phyloP scores from a whole-genome alignment of 2,113 vertebrate species.

The Gallinago jamesoni region DNA sequence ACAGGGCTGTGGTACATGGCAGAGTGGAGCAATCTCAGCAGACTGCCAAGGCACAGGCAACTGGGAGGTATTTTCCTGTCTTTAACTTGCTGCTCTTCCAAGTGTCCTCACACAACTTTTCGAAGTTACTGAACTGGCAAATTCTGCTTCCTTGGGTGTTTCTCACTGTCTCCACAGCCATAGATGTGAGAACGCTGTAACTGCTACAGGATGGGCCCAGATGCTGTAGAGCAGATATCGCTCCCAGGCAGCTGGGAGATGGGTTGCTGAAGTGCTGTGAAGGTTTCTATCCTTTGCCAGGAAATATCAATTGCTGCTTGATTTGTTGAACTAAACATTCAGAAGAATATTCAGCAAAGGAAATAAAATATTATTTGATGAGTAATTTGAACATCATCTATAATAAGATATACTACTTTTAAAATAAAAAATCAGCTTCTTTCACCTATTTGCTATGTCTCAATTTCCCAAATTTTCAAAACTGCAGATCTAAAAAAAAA shows the following conservation, averaged over 20 bases:
- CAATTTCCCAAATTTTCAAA: neutral
- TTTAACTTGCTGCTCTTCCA: neutral
- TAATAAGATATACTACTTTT: neutral
- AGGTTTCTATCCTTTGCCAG: neutral
- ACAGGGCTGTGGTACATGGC: rapidly evolving
- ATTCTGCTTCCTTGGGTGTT: neutral
- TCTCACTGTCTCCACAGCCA: neutral
- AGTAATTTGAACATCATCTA: neutral
- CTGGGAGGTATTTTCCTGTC: neutral
- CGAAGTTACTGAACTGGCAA: neutral
- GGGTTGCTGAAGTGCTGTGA: neutral
- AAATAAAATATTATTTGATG: neutral
- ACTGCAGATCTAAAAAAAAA: neutral
- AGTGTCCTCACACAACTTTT: neutral
- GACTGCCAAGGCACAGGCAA: neutral
- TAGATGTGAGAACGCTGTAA: neutral
- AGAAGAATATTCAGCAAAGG: neutral
- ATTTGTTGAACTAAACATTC: neutral
- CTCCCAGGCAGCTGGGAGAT: neutral
- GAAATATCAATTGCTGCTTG: neutral
- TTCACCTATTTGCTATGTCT: neutral
- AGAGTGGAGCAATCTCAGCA: neutral
- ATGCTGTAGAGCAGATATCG: neutral
- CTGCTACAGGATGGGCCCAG: neutral
- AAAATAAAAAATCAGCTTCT: neutral